Conservation (phyloP, 2,113 vertebrate genomes). For the Laticauda colubrina region DNA sequence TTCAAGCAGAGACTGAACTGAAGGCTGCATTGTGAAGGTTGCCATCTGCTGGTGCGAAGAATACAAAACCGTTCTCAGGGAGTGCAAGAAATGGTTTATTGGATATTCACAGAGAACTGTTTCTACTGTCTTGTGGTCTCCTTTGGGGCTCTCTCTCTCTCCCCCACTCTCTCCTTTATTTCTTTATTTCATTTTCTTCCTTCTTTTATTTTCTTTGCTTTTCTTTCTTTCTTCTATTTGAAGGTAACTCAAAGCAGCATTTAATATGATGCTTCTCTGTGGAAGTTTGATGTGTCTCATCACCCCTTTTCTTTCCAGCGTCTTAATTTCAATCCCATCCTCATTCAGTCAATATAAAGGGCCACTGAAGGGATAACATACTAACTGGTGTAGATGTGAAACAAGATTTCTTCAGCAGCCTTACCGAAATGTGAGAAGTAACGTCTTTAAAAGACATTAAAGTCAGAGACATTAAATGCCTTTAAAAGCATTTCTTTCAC, state of each 20-base stretch:
- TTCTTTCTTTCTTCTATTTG: background rate
- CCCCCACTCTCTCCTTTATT: no score
- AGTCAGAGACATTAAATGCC: background rate
- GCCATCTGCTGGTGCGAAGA: slow-evolving; percentile 4
- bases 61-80: background rate
- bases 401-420: background rate
- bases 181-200: no score
- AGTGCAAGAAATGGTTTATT: background rate
- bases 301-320: background rate
- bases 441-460: no score
- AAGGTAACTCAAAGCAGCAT: no score
- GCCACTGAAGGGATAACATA: background rate
- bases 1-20: background rate
- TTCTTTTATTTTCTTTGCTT: background rate
- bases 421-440: background rate
- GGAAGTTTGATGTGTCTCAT: background rate
- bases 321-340: background rate
- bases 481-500: background rate
- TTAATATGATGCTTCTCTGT: background rate
- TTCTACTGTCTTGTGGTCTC: background rate
- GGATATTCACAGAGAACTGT: background rate
- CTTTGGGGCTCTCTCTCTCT: background rate
- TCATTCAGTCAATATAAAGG: background rate
- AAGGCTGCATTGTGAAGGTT: background rate
- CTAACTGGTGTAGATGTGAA: background rate